phyloP scores from a whole-genome alignment of 2,797 vertebrate species.

The Taeniopygia guttata region DNA sequence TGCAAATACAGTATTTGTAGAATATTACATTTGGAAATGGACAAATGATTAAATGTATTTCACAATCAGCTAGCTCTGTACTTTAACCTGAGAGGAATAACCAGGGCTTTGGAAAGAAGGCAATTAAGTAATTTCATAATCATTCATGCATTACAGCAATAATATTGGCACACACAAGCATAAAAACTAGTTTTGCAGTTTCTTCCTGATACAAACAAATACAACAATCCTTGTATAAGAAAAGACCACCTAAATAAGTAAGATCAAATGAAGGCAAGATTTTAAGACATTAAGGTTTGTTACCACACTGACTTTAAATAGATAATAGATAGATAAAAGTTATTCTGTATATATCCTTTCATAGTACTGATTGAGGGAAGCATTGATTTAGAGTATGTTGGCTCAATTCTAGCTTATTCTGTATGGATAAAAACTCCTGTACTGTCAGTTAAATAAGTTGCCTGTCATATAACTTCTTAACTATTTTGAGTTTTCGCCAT shows the following conservation, averaged over 20 bases:
- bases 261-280: not conserved
- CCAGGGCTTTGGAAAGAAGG: not conserved
- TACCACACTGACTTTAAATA: not conserved
- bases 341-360: not conserved
- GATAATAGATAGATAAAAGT: not conserved
- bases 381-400: not conserved
- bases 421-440: not conserved
- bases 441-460: not conserved
- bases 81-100: not conserved
- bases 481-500: not conserved
- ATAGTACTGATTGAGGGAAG: not conserved
- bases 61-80: not conserved
- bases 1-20: not conserved
- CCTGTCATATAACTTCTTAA: not conserved
- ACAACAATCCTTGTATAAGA: not conserved
- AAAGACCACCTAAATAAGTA: not conserved
- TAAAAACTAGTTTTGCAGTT: not conserved
- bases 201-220: not conserved
- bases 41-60: not conserved
- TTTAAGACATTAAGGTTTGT: not conserved
- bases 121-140: slow-evolving; percentile 20
- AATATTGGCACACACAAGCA: not conserved
- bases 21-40: not conserved
- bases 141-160: not conserved
- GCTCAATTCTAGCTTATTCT: not conserved